Conservation (phyloP, 2,113 vertebrate species). For the Lepus europaeus region DNA sequence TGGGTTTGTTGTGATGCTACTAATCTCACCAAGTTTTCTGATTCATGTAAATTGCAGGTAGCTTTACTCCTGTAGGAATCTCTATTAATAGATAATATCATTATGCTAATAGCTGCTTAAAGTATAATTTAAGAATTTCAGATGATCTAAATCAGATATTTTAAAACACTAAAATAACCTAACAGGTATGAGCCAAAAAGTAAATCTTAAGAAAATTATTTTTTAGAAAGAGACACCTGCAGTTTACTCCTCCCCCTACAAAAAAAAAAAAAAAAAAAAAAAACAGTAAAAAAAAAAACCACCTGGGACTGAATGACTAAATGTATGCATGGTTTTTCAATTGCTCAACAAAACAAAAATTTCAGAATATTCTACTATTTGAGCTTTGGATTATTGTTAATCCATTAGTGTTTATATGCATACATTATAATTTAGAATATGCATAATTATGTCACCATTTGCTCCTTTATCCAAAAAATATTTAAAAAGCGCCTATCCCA, state of each 20-base stretch:
- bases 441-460: not conserved
- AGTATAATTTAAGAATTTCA: conserved; percentile 71
- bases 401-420: not conserved
- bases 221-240: conserved; percentile 72
- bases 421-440: not conserved
- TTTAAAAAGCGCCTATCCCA: not conserved
- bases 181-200: conserved; percentile 60
- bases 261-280: conserved; percentile 28
- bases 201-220: conserved; percentile 64
- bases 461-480: not conserved
- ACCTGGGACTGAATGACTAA: conserved; percentile 14
- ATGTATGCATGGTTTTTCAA: conserved; percentile 33
- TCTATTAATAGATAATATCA: conserved; percentile 76
- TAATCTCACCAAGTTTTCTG: conserved; percentile 78
- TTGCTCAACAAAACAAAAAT: conserved; percentile 54
- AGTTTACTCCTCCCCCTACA: conserved; percentile 34
- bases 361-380: conserved; percentile 32
- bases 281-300: not conserved
- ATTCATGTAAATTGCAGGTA: conserved; percentile 73
- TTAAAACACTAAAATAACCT: conserved; percentile 73
- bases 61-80: conserved; percentile 56
- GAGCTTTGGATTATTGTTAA: conserved; percentile 26
- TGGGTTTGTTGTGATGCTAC: conserved; percentile 76
- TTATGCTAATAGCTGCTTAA: conserved; percentile 76
- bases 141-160: conserved; percentile 68